Percentiles rank a stretch among this genome's conserved stretches.
Conservation (phyloP, 2,113 vertebrate species). For the Oryzias woworae region DNA sequence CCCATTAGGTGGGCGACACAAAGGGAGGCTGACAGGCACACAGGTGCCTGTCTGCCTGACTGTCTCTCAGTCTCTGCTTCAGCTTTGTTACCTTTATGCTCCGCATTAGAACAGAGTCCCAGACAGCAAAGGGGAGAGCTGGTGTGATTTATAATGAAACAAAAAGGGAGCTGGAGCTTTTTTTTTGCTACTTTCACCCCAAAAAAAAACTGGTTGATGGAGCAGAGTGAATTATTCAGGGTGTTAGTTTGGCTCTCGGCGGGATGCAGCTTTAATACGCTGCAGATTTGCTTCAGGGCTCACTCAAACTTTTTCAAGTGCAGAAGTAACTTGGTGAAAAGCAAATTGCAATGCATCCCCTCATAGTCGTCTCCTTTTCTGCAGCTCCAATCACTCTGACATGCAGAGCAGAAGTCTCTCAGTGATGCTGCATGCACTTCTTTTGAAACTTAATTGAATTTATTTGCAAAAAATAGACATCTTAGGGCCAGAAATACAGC, state of each 20-base stretch:
- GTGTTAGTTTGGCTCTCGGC: conserved; percentile 39
- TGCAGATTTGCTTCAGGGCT: conserved; percentile 47
- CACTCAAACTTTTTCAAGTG: conserved; percentile 33
- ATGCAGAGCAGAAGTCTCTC: background rate
- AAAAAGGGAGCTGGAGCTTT: conserved; percentile 18
- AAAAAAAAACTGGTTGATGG: conserved; percentile 37
- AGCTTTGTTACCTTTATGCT: conserved; percentile 41
- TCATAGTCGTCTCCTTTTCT: background rate
- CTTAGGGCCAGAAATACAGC: no score
- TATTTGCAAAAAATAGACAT: no score
- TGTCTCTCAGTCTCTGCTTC: conserved; percentile 43
- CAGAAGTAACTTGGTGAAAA: conserved; percentile 1
- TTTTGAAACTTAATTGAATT: no score
- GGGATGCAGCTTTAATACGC: conserved; percentile 41
- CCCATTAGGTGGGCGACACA: conserved; percentile 70
- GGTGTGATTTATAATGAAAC: conserved; percentile 46
- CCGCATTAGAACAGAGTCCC: conserved; percentile 29
- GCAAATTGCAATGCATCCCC: background rate
- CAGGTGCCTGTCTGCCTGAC: conserved; percentile 53
- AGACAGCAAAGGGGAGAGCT: background rate
- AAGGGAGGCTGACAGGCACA: conserved; percentile 54
- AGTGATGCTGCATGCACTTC: no score
- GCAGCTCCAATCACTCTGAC: background rate
- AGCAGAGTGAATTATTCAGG: conserved; percentile 59
- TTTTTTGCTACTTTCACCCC: background rate